A percentile compares a stretch with the other conserved stretches of the same genome.
Evolutionary conservation across 2,797 vertebrate species (phyloP).

Genomic region (Poeciliopsis turneri): DNA sequence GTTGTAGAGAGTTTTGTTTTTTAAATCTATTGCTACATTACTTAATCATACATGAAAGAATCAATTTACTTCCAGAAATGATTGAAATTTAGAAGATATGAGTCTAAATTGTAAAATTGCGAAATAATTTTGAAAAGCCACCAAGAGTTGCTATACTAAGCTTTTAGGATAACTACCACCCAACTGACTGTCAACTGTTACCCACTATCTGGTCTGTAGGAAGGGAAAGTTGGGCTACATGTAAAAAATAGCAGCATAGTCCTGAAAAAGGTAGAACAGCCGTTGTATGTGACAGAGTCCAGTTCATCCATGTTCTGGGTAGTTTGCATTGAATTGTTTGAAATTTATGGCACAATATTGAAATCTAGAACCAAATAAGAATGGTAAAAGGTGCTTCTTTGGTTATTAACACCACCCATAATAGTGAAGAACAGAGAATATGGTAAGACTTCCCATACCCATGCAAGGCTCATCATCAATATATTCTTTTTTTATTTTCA

Average conservation of each 20-base stretch:
- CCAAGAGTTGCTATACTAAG: neutral
- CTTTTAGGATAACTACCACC: neutral
- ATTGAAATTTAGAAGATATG: neutral
- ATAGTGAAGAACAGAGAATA: neutral
- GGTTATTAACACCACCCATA: neutral
- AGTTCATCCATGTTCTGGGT: neutral
- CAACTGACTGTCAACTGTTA: neutral
- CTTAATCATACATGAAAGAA: neutral
- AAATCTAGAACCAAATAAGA: neutral
- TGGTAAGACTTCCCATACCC: neutral
- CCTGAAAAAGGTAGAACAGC: constrained; percentile 3
- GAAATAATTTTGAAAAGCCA: neutral
- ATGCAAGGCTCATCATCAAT: neutral
- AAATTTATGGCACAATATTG: neutral
- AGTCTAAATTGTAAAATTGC: neutral
- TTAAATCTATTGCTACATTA: neutral
- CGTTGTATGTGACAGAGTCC: constrained; percentile 17
- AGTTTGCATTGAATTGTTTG: neutral
- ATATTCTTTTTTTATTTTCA: neutral
- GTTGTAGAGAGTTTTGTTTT: constrained; percentile 4
- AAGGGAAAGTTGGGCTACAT: constrained; percentile 8
- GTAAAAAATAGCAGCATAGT: constrained; percentile 37
- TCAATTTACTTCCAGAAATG: neutral
- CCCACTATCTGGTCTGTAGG: constrained; percentile 9
- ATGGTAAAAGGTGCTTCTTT: neutral